phyloP scores from a whole-genome alignment of 2,797 vertebrate species.

The Atherinosoma microstoma region DNA sequence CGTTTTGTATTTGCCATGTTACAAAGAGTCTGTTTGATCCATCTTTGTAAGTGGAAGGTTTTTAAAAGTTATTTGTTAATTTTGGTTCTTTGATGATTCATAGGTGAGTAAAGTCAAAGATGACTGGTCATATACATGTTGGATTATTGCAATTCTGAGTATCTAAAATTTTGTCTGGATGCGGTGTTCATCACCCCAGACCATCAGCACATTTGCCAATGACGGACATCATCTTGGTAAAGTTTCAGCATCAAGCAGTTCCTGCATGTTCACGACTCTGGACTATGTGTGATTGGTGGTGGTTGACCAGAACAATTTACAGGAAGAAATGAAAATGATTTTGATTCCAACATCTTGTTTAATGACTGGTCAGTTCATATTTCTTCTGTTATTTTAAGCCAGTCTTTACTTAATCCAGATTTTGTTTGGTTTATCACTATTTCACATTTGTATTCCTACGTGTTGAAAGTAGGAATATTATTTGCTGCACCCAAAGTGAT shows the following conservation, averaged over 20 bases:
- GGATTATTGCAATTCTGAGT: background rate
- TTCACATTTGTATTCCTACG: background rate
- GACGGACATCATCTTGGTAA: background rate
- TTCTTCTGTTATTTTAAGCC: background rate
- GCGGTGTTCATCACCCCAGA: background rate
- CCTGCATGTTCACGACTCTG: background rate
- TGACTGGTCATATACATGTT: background rate
- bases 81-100: too few species aligned
- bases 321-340: background rate
- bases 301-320: background rate
- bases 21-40: background rate
- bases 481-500: conserved; percentile 3
- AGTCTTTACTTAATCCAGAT: background rate
- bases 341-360: background rate
- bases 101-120: background rate
- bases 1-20: background rate
- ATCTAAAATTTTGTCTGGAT: background rate
- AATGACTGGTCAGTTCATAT: background rate
- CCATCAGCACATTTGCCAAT: background rate
- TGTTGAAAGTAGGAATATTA: background rate
- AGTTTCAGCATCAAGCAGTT: conserved; percentile 3
- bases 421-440: background rate
- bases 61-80: background rate
- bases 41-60: background rate
- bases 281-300: background rate